Conservation (phyloP, 2,113 vertebrate genomes). For the Fregata magnificens region DNA sequence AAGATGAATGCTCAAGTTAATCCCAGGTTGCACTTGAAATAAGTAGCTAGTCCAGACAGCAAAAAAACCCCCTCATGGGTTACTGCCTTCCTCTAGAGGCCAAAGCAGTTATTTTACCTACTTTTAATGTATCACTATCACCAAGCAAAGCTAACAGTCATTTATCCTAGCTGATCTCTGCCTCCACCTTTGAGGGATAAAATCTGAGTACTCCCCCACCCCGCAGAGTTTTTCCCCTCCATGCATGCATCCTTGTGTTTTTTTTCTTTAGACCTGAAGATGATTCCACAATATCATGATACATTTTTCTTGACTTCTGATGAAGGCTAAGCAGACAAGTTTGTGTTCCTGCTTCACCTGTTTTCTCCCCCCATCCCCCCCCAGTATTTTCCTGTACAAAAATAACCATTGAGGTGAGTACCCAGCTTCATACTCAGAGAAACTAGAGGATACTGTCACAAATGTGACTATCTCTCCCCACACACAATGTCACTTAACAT, state of each 20-base stretch:
- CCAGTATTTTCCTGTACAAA: neutral
- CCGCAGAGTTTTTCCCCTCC: neutral
- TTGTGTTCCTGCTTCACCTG: neutral
- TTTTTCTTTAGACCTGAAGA: neutral
- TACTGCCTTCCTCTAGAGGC: neutral
- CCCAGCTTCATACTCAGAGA: neutral
- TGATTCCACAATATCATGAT: neutral
- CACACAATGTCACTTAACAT: neutral
- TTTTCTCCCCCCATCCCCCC: neutral
- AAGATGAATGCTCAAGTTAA: neutral
- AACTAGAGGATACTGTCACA: neutral
- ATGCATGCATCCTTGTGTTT: neutral
- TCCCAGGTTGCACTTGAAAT: neutral
- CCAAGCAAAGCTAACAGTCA: neutral
- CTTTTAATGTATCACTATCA: neutral
- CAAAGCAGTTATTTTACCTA: neutral
- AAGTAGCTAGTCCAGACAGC: neutral
- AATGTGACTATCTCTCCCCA: neutral
- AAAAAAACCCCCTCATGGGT: fast-evolving
- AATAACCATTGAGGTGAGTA: neutral
- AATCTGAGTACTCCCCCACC: neutral
- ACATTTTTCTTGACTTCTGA: neutral
- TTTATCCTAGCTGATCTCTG: neutral
- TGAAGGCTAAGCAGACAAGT: neutral
- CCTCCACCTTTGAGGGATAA: neutral